Evolutionary conservation across 37 sponge, comb jelly and placozoan species (phyloP), one percentile per base, ranked within the genome.

Genomic region (Geodia barretti): DNA sequence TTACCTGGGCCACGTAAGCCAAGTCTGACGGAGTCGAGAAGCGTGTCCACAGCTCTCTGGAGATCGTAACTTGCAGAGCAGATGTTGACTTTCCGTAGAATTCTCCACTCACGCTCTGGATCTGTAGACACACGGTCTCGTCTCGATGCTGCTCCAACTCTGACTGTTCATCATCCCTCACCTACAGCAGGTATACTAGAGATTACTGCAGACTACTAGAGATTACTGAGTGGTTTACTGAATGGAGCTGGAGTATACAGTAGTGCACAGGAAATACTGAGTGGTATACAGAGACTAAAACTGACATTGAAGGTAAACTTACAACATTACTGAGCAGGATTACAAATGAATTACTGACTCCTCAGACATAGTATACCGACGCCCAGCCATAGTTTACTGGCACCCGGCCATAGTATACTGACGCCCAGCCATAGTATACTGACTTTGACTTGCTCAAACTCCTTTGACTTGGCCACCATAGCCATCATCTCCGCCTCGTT

Each of bases 1-100:
- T 26, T 68, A 93, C 97, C 94, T 96, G 94, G 54, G 99, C 87
- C 2, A 89, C 90, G 43, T 96, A 98, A 29, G 87, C 79, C 36
- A 89, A 75, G 80, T 98, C 99, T 26, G 99, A 98, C 71, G 90
- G 79, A n/a, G 96, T 87, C 37, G 99, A 98, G 85, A 96, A 98
- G 54, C 87, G 87, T 41, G 96, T 89, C 34, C 94, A 75, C 8
- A 61, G 14, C n/a, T 35, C 81, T 29, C 85, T 77, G 2, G 97
- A 96, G 63, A 98, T 92, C 87, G 84, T 88, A 9, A 86, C 69
- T 72, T 98, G 99, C 2, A 98, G 81, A 7, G 96, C 74, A 70
- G 96, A 90, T 84, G 96, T 98, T 68, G 94, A 93, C 71, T 98
- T 98, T 17, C 99, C 99, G 75, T 96, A 78, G 36, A 84, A 68